Evolutionary conservation across 2,888 invertebrate species (phyloP), one percentile per base, ranked within the genome.

Genomic region (Nomada goodeniana): DNA sequence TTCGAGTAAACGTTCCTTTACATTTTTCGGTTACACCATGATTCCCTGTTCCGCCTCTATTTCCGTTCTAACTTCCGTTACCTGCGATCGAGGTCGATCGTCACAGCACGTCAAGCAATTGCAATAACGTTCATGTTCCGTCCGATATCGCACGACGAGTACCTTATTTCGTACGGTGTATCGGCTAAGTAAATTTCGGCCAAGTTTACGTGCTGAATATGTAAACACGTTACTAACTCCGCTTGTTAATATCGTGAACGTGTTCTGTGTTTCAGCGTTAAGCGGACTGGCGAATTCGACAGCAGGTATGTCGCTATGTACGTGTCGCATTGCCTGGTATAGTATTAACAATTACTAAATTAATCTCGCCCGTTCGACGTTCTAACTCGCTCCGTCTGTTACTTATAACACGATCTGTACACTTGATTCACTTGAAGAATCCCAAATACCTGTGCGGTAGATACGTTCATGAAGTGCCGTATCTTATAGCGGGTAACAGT

Each of bases 251-350:
- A 87, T 85, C 89, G 89, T 80, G 86, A 82, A 89, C 88, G 89
- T 89, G 87, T 84, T 88, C 80, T 93, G 91, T 94, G 93, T 94
- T 94, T 90, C 94, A 94, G 94, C 94, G 89, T 91, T 94, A 91
- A 94, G 94, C 89, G 94, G 94, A 91, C 93, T 94, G 92, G 94
- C 94, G 89, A 94, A 94, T 91, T 94, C 94, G 82, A 92, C 94
- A 90, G 94, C 94, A 94, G 94, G 94, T 94, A 94, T 94, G 94
- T 94, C 93, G 91, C 91, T 93, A 93, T 94, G 94, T 94, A 94
- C 92, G 94, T 94, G 93, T 94, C 94, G 89, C 91, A 92, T 93
- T 93, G 93, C 93, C 92, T 93, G 93, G 93, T 93, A 93, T 89
- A 93, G 93, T 93, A 93, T 93, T 93, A 93, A 93, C 92, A 90